These are phyloP conservation scores for Macrotus californicus DNA, from an alignment of 2,113 vertebrate genomes.

Conservation along the genomic window DNA sequence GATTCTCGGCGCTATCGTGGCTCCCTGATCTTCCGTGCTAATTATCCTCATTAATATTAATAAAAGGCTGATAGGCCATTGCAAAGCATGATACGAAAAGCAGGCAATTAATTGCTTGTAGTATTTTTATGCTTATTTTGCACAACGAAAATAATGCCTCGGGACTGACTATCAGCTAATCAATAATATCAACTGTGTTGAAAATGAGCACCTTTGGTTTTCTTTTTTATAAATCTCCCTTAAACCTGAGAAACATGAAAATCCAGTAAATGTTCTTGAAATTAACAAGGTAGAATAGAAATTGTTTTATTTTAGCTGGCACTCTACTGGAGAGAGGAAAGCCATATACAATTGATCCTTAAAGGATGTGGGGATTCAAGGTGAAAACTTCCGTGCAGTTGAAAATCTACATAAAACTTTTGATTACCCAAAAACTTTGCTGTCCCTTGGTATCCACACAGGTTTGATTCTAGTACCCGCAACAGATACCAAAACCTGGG, in stretches of 20 bases:
- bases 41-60: slow-evolving; percentile 85
- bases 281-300: neutral
- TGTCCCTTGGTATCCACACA: neutral
- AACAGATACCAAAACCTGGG: no score
- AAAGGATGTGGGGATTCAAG: neutral
- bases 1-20: slow-evolving; percentile 76
- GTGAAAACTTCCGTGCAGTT: neutral
- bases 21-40: slow-evolving; percentile 81
- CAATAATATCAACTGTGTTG: slow-evolving; percentile 76
- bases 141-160: slow-evolving; percentile 76
- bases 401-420: neutral
- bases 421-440: neutral
- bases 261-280: slow-evolving; percentile 39
- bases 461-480: no score
- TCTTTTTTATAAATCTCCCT: slow-evolving; percentile 54
- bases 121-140: slow-evolving; percentile 83
- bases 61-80: slow-evolving; percentile 78
- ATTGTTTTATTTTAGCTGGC: neutral
- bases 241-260: slow-evolving; percentile 61
- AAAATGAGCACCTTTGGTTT: slow-evolving; percentile 68
- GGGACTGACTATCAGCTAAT: slow-evolving; percentile 79
- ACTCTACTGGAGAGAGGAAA: neutral
- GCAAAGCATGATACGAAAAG: slow-evolving; percentile 70
- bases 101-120: slow-evolving; percentile 82
- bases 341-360: neutral